A percentile compares a stretch with the other conserved stretches of the same genome.
Conservation (phyloP, 2,888 invertebrate species). For the Hyles lineata region DNA sequence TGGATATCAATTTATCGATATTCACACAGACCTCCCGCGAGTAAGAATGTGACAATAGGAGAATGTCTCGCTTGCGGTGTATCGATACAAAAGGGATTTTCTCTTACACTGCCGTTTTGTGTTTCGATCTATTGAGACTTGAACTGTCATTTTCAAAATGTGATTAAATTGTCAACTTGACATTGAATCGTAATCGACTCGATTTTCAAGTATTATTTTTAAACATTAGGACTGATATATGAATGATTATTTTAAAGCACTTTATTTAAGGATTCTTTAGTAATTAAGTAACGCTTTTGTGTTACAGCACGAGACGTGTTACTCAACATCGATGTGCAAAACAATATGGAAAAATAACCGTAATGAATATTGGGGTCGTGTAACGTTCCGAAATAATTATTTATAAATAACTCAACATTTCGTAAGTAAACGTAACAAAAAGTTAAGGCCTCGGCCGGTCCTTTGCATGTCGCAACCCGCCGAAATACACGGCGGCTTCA, state of each 20-base stretch:
- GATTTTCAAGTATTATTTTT: background rate
- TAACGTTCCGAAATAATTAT: constrained; percentile 7
- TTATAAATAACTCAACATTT: background rate
- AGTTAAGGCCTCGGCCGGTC: background rate
- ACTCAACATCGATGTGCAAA: background rate
- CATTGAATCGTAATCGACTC: constrained; percentile 12
- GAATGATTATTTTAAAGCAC: background rate
- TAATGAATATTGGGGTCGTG: background rate
- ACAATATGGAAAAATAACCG: background rate
- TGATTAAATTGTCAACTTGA: constrained; percentile 18
- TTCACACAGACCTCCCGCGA: constrained; percentile 72
- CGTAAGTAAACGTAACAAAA: constrained; percentile 10
- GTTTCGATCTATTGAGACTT: constrained; percentile 24
- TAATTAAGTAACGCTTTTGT: background rate
- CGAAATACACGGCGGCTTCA: constrained; percentile 43
- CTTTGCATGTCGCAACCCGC: constrained; percentile 40
- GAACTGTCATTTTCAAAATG: constrained; percentile 21
- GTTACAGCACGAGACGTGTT: background rate
- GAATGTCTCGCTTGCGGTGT: constrained; percentile 30
- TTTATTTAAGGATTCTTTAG: background rate
- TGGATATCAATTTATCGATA: constrained; percentile 69
- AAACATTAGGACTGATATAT: background rate
- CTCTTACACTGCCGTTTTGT: constrained; percentile 22
- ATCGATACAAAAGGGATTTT: constrained; percentile 39
- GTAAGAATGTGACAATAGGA: constrained; percentile 51